Percentiles rank a stretch among this genome's conserved stretches.
These are phyloP conservation scores for Phoebastria nigripes DNA, from an alignment of 2,797 vertebrate species.

Conservation along the genomic window DNA sequence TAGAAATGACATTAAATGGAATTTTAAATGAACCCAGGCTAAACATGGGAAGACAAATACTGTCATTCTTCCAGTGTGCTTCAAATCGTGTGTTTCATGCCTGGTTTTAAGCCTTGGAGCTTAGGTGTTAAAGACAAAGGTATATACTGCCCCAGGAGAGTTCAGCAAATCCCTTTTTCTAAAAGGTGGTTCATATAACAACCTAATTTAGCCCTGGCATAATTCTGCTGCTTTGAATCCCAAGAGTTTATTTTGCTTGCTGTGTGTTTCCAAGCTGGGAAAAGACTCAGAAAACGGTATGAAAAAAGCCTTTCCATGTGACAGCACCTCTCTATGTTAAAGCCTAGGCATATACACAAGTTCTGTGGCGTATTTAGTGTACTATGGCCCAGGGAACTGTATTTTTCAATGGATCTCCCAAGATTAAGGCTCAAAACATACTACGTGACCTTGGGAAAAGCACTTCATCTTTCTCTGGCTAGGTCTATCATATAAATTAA, in stretches of 20 bases:
- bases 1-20: background rate
- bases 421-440: background rate
- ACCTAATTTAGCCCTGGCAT: background rate
- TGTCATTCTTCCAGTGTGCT: background rate
- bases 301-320: background rate
- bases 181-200: background rate
- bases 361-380: background rate
- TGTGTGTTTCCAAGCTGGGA: background rate
- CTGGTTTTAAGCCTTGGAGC: background rate
- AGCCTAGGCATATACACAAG: background rate
- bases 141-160: background rate
- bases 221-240: background rate
- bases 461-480: slow-evolving; percentile 20
- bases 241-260: background rate
- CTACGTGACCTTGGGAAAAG: background rate
- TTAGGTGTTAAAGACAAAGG: background rate
- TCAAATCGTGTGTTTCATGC: background rate
- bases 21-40: slow-evolving; percentile 13
- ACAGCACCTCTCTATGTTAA: background rate
- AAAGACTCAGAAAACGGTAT: background rate
- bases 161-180: background rate
- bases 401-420: background rate
- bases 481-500: slow-evolving; percentile 23
- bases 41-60: slow-evolving; percentile 33
- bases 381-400: background rate